phyloP scores from a whole-genome alignment of 2,888 invertebrate species.

The Macaria notata region DNA sequence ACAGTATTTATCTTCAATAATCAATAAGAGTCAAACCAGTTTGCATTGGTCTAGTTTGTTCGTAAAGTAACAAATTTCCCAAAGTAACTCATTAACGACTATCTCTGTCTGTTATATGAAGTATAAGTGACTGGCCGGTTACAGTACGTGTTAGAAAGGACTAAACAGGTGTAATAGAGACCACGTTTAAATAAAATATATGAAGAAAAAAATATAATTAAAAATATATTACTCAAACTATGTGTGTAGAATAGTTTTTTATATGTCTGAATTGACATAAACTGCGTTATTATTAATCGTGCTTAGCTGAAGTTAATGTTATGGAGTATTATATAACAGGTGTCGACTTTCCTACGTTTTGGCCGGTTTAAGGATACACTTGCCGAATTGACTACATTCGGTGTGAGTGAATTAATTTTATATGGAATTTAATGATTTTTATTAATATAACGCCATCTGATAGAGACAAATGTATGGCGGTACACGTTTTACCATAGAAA shows the following conservation, averaged over 20 bases:
- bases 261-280: slow-evolving; percentile 41
- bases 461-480: no score
- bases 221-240: slow-evolving; percentile 45
- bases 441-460: neutral
- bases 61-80: no score
- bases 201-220: slow-evolving; percentile 45
- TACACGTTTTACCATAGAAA: no score
- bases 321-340: slow-evolving; percentile 40
- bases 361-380: slow-evolving; percentile 42
- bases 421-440: neutral
- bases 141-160: slow-evolving; percentile 41
- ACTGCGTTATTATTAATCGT: slow-evolving; percentile 52
- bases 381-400: slow-evolving; percentile 60
- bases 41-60: no score
- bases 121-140: neutral
- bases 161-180: slow-evolving; percentile 67
- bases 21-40: no score
- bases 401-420: slow-evolving; percentile 58
- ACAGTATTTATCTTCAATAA: no score
- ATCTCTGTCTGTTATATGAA: neutral
- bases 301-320: slow-evolving; percentile 63
- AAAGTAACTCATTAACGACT: neutral
- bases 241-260: slow-evolving; percentile 63
- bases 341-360: slow-evolving; percentile 27
- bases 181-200: slow-evolving; percentile 49